Base-by-base conservation (phyloP, 2,888 invertebrate genomes). In the Eristalinus sepulchralis region DNA sequence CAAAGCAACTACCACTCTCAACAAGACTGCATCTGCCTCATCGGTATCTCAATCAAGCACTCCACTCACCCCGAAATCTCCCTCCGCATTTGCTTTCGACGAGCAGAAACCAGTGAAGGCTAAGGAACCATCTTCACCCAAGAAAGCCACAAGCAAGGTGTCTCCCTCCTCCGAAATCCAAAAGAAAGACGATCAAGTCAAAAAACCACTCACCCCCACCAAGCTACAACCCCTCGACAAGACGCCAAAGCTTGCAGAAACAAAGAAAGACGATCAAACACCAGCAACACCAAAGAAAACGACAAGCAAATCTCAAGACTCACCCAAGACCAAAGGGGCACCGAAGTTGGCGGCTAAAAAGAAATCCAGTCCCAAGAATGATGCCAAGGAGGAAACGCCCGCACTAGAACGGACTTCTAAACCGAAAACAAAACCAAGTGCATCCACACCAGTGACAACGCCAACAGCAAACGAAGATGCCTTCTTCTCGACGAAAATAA, bases 401-500 rank as follows among this genome's bases (percentile, higher is more conserved):
- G 64, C 68, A 20, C 55, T 33, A 77, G 92, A 91, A 86, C 92
- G 90, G 88, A 80, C 92, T 92, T 67, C 64, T 53, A 84, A 84
- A 79, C 33, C 80, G n/a, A 85, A 83, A 81, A 55, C 83, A 76
- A 63, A 76, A 60, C 62, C 60, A 34, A 60, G 78, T 75, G 68
- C 79, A 83, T 62, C 75, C 59, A 72, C 67, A 88, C 57, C 75
- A n/a, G 17, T 80, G 77, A 72, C 88, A 78, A 39, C 80, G 60
- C 36, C 83, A 71, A 53, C 84, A 85, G 72, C 88, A 89, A 77
- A 71, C 59, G 55, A 83, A 75, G 73, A 88, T 84, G 79, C 89
- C 89, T 89, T 88, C 85, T 85, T 88, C 89, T 89, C 89, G 89
- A 88, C 90, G 89, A 92, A 92, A 92, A 92, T 92, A 92, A 91